phyloP scores from a whole-genome alignment of 2,888 invertebrate species.

The Boloria euphrosyne region DNA sequence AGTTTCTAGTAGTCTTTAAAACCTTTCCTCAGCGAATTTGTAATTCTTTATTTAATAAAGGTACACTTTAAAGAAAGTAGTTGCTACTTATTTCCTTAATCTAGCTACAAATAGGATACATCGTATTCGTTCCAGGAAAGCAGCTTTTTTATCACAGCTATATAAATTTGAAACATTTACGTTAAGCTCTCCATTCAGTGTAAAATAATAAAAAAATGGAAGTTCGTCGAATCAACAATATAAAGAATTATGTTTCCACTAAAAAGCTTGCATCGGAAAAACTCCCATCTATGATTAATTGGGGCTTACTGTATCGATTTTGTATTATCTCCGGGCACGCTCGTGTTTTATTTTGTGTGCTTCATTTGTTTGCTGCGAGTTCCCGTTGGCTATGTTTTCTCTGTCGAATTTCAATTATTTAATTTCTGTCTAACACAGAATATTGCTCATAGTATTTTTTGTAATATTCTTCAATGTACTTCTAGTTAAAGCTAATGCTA shows the following conservation, averaged over 20 bases:
- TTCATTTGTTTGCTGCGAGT: constrained; percentile 27
- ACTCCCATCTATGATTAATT: constrained; percentile 56
- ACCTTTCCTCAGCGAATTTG: constrained; percentile 22
- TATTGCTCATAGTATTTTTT: neutral
- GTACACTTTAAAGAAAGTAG: constrained; percentile 3
- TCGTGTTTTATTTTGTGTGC: constrained; percentile 38
- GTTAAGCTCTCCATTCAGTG: constrained; percentile 4
- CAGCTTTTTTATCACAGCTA: too few relatives aligned
- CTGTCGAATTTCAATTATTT: constrained; percentile 24
- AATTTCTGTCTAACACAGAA: neutral
- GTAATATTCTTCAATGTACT: neutral
- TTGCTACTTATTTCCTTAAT: neutral
- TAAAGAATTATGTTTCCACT: constrained; percentile 43
- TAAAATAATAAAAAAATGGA: constrained; percentile 38
- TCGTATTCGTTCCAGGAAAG: too few relatives aligned
- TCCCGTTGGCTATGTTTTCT: constrained; percentile 22
- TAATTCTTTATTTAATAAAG: constrained; percentile 16
- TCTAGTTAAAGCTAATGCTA: neutral
- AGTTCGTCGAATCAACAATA: constrained; percentile 41
- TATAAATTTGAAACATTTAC: neutral
- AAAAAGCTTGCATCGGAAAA: constrained; percentile 43
- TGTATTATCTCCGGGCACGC: constrained; percentile 51
- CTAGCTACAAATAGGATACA: neutral
- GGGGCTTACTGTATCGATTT: constrained; percentile 63
- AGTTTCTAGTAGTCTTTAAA: constrained; percentile 30